Base-by-base conservation (phyloP, 1,140 invertebrate genomes). In the Brachionus rubens region DNA sequence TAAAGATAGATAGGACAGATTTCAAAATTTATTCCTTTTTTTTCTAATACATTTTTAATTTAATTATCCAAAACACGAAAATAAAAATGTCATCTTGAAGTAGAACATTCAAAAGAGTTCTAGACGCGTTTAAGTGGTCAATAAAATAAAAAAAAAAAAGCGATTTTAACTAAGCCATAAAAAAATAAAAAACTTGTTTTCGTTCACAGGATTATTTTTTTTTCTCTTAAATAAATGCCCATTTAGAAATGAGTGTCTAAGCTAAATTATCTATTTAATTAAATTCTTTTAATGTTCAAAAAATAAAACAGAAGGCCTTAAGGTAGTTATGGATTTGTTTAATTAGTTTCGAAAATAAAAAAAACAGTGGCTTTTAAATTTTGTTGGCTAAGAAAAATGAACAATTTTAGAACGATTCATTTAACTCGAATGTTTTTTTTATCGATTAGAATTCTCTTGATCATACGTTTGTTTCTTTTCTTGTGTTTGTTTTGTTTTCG, bases 21-120 rank as follows among this genome's bases (percentile, higher is more conserved):
- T 65, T 65, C 21, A 65, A 46, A 65, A n/a, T n/a, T n/a, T 65
- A 43, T 65, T 65, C 36, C 59, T n/a, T n/a, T n/a, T n/a, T 65
- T 65, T 36, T 65, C 59, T 65, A 65, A 65, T 65, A 65, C 59
- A 41, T 41, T 43, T 65, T 65, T 65, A 65, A 65, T 46, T 65
- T 43, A 65, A 65, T 65, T 65, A 65, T 43, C 59, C 59, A 65
- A 65, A 65, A 65, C 59, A 65, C 24, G 40, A 43, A 65, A 65
- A 65, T 65, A 9, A 65, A 65, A 65, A 65, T 65, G 59, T 65
- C 59, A 65, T 65, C 33, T 36, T 36, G 33, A 36, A 43, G 33
- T 28, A n/a, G n/a, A n/a, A n/a, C n/a, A 65, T 41, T 43, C 19
- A 43, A 43, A 43, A 41, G 28, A 28, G 30, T 36, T 36, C 54